phyloP scores from a whole-genome alignment of 1,140 invertebrate genomes.

The Zaprionus ornatus region DNA sequence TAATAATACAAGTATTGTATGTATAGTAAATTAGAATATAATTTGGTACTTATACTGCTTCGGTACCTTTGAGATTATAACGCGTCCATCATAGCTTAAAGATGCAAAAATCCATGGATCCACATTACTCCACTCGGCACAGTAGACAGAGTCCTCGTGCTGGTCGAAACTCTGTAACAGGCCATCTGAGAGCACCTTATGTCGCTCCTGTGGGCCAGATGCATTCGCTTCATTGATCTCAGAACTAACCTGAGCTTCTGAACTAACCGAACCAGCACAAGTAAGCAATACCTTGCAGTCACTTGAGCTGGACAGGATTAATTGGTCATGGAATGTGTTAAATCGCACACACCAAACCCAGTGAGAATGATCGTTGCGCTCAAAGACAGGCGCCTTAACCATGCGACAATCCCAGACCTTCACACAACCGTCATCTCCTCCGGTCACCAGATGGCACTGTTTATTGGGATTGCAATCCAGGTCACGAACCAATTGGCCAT shows the following conservation, averaged over 20 bases:
- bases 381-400: conserved; percentile 90
- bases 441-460: conserved; percentile 96
- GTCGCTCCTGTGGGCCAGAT: conserved; percentile 86
- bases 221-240: conserved; percentile 30
- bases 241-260: conserved; percentile 85
- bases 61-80: conserved; percentile 96
- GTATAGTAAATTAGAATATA: conserved; percentile 86
- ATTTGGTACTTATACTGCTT: conserved; percentile 96
- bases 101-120: conserved; percentile 99
- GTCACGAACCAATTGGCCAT: conserved; percentile 94
- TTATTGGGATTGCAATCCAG: conserved; percentile 98
- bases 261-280: conserved; percentile 94
- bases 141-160: conserved; percentile 99
- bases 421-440: conserved; percentile 96
- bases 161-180: conserved; percentile 94
- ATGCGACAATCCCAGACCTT: conserved; percentile 98
- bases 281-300: conserved; percentile 96
- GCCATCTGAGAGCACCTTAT: conserved; percentile 84
- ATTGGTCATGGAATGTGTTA: conserved; percentile 98
- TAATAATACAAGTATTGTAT: conserved; percentile 32
- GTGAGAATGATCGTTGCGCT: conserved; percentile 95
- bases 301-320: conserved; percentile 97
- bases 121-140: conserved; percentile 97
- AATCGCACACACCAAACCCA: conserved; percentile 98
- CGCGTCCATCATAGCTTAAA: conserved; percentile 96